phyloP scores from a whole-genome alignment of 2,797 vertebrate species.

The Cuniculus paca region DNA sequence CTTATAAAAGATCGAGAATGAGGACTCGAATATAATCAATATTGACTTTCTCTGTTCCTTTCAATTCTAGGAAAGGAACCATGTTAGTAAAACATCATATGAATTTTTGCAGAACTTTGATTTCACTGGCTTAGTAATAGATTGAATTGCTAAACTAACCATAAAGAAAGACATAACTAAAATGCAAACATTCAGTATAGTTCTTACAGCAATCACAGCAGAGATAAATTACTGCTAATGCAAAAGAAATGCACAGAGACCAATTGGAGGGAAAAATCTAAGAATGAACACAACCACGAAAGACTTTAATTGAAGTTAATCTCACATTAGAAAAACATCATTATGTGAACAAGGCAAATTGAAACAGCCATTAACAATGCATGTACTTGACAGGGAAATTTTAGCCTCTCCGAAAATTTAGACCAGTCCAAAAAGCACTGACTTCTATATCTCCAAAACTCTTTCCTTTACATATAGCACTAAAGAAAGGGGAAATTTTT shows the following conservation, averaged over 20 bases:
- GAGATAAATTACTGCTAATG: constrained; percentile 64
- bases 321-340: constrained; percentile 79
- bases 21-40: constrained; percentile 46
- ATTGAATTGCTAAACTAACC: constrained; percentile 47
- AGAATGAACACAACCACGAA: constrained; percentile 52
- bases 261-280: constrained; percentile 66
- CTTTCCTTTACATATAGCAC: not conserved
- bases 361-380: constrained; percentile 81
- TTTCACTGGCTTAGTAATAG: constrained; percentile 51
- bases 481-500: not conserved
- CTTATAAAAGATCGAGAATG: constrained; percentile 28
- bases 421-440: not conserved
- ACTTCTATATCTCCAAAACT: not conserved
- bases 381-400: constrained; percentile 39
- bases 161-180: constrained; percentile 19
- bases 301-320: constrained; percentile 79
- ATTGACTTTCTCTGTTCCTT: constrained; percentile 62
- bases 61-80: constrained; percentile 44
- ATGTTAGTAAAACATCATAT: constrained; percentile 44
- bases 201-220: constrained; percentile 15
- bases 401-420: not conserved
- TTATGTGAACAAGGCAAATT: constrained; percentile 76
- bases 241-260: constrained; percentile 65
- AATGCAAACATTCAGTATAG: constrained; percentile 40
- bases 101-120: constrained; percentile 61